Conservation (phyloP, 2,888 invertebrate species). For the Miltochrista miniata region DNA sequence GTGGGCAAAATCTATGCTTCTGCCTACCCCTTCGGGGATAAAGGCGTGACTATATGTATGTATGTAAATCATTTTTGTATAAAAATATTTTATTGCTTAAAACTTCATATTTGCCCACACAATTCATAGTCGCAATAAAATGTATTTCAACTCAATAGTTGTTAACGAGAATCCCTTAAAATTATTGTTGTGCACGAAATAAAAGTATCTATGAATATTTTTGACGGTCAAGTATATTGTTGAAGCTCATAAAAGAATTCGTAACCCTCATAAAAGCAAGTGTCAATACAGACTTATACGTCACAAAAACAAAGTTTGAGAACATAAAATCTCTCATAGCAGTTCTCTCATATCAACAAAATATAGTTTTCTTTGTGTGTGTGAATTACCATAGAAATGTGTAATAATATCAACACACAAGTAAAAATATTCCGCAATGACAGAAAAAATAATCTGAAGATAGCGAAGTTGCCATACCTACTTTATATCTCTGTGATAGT, state of each 20-base stretch:
- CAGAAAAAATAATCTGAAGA: constrained; percentile 42
- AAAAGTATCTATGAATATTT: too few species aligned
- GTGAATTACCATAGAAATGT: constrained; percentile 57
- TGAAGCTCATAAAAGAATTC: constrained; percentile 6
- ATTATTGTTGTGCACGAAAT: too few species aligned
- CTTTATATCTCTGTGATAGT: constrained; percentile 30
- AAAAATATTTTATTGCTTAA: too few species aligned
- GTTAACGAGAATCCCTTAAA: too few species aligned
- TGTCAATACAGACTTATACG: constrained; percentile 23
- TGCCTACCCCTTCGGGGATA: too few species aligned
- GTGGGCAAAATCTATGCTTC: too few species aligned
- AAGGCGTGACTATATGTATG: too few species aligned
- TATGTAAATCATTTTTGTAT: too few species aligned
- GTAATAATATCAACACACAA: constrained; percentile 52
- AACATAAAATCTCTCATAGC: constrained; percentile 27
- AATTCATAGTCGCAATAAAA: too few species aligned
- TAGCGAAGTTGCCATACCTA: constrained; percentile 18
- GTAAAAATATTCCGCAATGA: constrained; percentile 50
- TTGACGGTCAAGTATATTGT: not conserved
- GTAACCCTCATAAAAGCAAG: constrained; percentile 15
- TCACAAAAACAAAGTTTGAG: constrained; percentile 20
- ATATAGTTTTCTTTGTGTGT: constrained; percentile 34
- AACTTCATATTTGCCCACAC: too few species aligned
- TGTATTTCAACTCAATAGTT: too few species aligned
- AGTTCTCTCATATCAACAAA: constrained; percentile 30